These are phyloP conservation scores for Automeris io DNA, from an alignment of 2,888 invertebrate genomes.

Conservation along the genomic window DNA sequence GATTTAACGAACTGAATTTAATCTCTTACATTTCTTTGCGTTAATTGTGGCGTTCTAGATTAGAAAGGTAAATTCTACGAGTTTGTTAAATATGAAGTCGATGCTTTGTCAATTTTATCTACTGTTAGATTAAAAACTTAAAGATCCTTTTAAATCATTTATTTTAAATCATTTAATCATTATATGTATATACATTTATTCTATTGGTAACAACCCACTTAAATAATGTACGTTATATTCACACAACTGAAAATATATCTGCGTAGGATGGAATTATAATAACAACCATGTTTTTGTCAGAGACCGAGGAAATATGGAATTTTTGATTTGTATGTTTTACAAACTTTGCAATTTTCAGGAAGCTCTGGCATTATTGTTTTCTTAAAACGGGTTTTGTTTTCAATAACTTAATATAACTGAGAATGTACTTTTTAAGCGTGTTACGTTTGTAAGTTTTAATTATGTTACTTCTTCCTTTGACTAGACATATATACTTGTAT, in stretches of 20 bases:
- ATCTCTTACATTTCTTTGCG: constrained; percentile 44
- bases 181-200: too few species aligned
- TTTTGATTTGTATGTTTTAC: neutral
- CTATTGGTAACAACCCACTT: too few species aligned
- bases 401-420: too few species aligned
- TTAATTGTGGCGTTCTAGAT: constrained; percentile 48
- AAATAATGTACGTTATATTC: neutral
- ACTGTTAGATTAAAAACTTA: neutral
- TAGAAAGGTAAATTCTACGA: constrained; percentile 13
- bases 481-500: too few species aligned
- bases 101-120: constrained; percentile 17
- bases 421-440: too few species aligned
- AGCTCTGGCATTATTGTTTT: too few species aligned
- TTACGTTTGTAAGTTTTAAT: too few species aligned
- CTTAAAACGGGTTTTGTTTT: too few species aligned
- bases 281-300: neutral
- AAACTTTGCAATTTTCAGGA: too few species aligned
- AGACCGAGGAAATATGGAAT: neutral
- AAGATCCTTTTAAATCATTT: too few species aligned
- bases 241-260: neutral
- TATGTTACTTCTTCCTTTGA: too few species aligned
- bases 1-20: constrained; percentile 64
- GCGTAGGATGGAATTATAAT: neutral
- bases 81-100: constrained; percentile 18
- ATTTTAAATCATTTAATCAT: too few species aligned